A percentile compares a stretch with the other conserved stretches of the same genome.
Conservation (phyloP, 30 jellyfish, hydroid and myxozoan species). For the Hydractinia symbiolongicarpus region DNA sequence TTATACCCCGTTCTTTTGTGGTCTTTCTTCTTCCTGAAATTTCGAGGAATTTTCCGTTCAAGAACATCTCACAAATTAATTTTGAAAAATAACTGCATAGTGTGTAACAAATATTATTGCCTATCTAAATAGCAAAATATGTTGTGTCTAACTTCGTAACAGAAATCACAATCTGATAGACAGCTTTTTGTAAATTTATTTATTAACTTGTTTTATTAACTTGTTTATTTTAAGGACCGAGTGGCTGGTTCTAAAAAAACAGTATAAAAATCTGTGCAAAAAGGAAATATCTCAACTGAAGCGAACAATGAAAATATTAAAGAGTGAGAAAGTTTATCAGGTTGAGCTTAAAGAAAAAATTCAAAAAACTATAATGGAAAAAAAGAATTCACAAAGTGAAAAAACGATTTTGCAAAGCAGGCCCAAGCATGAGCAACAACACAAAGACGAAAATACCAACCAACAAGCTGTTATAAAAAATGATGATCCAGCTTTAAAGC, state of each 20-base stretch:
- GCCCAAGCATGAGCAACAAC: background rate
- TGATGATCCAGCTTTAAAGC: background rate
- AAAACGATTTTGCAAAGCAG: too few species aligned
- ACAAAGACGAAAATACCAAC: background rate
- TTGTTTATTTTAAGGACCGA: conserved; percentile 3
- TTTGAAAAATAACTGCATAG: too few species aligned
- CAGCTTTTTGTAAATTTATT: too few species aligned
- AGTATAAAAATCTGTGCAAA: background rate
- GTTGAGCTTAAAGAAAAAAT: conserved; percentile 20
- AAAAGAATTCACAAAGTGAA: background rate
- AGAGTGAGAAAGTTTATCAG: conserved; percentile 26
- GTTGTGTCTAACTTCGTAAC: too few species aligned
- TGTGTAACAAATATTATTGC: too few species aligned
- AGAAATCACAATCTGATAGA: too few species aligned
- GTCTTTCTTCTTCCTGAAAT: too few species aligned
- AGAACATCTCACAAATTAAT: too few species aligned
- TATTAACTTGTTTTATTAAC: too few species aligned
- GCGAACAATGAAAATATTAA: background rate
- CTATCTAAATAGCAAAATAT: too few species aligned
- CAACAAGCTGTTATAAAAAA: background rate
- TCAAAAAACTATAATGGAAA: conserved; percentile 7
- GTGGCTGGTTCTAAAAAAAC: conserved; percentile 14
- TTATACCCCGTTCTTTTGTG: too few species aligned
- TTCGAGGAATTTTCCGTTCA: too few species aligned
- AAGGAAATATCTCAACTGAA: background rate